A percentile compares a stretch with the other conserved stretches of the same genome.
Conservation (phyloP, 2,888 invertebrate species). For the Neocrepidodera transversa region DNA sequence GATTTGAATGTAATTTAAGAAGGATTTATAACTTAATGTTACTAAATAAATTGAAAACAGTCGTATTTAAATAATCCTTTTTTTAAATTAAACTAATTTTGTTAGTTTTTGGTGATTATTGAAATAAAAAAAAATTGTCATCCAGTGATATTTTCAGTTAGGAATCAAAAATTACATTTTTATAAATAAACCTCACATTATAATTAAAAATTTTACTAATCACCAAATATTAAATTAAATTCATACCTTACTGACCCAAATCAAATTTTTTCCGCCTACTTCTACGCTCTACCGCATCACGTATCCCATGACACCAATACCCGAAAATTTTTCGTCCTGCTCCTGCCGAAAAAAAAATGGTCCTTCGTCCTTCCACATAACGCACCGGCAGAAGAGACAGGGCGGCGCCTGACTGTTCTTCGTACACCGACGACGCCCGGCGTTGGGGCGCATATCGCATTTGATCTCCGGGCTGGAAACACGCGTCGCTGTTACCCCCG, state of each 20-base stretch:
- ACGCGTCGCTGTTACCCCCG: slow-evolving; percentile 45
- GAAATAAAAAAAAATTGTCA: no score
- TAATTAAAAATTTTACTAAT: no score
- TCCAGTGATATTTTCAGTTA: no score
- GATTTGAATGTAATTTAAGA: neutral
- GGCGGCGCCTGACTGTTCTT: slow-evolving; percentile 55
- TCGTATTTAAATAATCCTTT: no score
- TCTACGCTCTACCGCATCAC: neutral
- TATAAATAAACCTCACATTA: no score
- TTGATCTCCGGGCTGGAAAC: slow-evolving; percentile 59
- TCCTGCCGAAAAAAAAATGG: slow-evolving; percentile 10
- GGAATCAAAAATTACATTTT: no score
- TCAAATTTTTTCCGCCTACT: neutral
- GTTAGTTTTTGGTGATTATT: no score
- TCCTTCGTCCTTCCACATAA: slow-evolving; percentile 19
- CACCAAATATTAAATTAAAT: no score
- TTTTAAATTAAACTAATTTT: no score
- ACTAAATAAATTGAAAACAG: no score
- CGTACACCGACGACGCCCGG: slow-evolving; percentile 54
- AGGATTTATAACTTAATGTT: no score
- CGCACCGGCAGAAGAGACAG: slow-evolving; percentile 47
- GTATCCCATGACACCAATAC: neutral
- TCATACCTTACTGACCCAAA: no score
- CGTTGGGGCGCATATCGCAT: slow-evolving; percentile 54
- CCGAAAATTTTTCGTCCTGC: slow-evolving; percentile 9